phyloP scores from a whole-genome alignment of 2,797 vertebrate genomes.

The Falco columbarius region DNA sequence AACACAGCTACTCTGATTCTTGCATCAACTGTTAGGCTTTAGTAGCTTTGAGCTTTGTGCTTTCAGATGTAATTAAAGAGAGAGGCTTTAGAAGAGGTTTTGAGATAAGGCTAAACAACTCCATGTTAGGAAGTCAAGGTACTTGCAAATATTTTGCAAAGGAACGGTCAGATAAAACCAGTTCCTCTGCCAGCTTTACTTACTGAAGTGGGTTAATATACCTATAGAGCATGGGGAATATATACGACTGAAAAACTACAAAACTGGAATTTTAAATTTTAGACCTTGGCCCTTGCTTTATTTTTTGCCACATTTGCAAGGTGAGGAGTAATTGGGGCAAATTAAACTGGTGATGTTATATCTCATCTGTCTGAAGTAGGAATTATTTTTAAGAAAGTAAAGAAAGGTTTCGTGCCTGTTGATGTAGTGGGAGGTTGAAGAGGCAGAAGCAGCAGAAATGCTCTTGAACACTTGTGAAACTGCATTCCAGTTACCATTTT shows the following conservation, averaged over 20 bases:
- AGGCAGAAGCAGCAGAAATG: not conserved
- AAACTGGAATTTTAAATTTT: not conserved
- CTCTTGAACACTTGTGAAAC: not conserved
- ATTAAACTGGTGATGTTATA: not conserved
- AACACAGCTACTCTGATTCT: not conserved
- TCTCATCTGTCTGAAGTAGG: not conserved
- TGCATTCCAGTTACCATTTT: not conserved
- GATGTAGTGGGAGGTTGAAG: not conserved
- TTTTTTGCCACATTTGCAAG: not conserved
- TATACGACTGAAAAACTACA: not conserved
- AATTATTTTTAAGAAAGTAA: not conserved
- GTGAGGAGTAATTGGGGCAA: not conserved
- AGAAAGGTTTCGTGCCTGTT: not conserved
- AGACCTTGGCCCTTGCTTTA: not conserved
- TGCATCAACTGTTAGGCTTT: not conserved
- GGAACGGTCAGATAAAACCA: not conserved
- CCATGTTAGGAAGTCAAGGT: not conserved
- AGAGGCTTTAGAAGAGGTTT: not conserved
- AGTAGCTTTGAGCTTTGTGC: not conserved
- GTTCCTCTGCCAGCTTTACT: not conserved
- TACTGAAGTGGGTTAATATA: not conserved
- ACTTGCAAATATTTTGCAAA: not conserved
- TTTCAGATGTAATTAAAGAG: not conserved
- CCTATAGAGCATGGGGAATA: not conserved
- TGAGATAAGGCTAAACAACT: not conserved